phyloP scores from a whole-genome alignment of 2,888 invertebrate genomes.

The Lydus trimaculatus region DNA sequence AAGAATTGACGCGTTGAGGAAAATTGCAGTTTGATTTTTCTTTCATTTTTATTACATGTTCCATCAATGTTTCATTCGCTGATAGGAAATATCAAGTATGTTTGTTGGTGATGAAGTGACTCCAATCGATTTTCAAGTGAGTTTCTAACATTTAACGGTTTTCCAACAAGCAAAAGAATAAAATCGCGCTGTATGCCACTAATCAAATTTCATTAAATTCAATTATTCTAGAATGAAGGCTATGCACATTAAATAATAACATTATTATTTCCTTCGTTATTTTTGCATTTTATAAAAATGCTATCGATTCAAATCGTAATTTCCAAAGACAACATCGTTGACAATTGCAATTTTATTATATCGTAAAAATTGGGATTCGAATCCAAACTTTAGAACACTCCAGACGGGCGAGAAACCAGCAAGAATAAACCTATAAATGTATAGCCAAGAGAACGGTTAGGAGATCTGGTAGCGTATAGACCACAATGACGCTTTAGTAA shows the following conservation, averaged over 20 bases:
- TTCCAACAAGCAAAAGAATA: not conserved
- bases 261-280: too few species aligned
- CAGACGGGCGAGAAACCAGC: not conserved
- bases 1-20: not conserved
- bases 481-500: conserved; percentile 15
- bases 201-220: not conserved
- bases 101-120: conserved; percentile 6
- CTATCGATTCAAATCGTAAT: not conserved
- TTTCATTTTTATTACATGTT: not conserved
- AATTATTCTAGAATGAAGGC: not conserved
- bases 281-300: not conserved
- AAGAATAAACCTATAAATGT: not conserved
- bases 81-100: not conserved
- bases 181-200: not conserved
- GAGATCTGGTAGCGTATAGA: not conserved
- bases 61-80: not conserved
- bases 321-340: not conserved
- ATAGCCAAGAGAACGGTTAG: not conserved
- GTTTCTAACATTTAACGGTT: not conserved
- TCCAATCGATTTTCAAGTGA: conserved; percentile 2
- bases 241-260: too few species aligned
- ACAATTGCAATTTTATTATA: not conserved
- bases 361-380: not conserved
- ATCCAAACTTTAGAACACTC: not conserved
- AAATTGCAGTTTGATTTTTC: not conserved